Evolutionary conservation across 2,797 vertebrate species (phyloP).

Genomic region (Enteromius thamalakanensis): DNA sequence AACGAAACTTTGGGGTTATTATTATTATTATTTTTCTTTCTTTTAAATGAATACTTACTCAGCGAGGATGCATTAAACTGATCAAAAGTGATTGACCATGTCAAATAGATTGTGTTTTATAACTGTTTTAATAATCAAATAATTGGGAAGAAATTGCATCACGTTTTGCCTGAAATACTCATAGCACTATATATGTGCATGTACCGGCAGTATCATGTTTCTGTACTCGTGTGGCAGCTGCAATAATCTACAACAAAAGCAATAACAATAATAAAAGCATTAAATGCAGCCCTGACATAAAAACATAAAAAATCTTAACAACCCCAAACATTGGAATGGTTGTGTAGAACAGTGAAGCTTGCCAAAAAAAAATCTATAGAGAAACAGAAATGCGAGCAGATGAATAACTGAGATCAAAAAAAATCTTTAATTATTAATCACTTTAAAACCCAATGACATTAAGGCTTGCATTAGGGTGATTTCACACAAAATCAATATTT

Average conservation of each 20-base stretch:
- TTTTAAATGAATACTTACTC: background rate
- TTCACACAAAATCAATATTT: constrained; percentile 3
- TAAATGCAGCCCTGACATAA: background rate
- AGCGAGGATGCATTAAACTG: background rate
- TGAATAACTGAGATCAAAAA: constrained; percentile 24
- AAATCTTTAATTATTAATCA: constrained; percentile 41
- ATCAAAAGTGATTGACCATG: background rate
- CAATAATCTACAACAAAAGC: background rate
- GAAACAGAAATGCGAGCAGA: background rate
- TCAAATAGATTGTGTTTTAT: background rate
- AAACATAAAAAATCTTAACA: background rate
- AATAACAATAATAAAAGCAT: too few relatives aligned
- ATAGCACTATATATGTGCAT: background rate
- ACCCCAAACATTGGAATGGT: background rate
- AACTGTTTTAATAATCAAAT: too few relatives aligned
- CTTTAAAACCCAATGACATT: constrained; percentile 24
- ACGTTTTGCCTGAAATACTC: background rate
- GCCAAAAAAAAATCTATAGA: background rate
- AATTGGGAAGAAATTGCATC: too few relatives aligned
- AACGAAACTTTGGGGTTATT: background rate
- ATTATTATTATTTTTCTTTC: background rate
- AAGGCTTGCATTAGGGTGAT: constrained; percentile 15
- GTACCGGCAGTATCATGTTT: background rate
- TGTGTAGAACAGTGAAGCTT: background rate
- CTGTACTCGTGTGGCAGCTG: background rate